phyloP scores from a whole-genome alignment of 2,888 invertebrate genomes.

The Xestia rhomboidea region DNA sequence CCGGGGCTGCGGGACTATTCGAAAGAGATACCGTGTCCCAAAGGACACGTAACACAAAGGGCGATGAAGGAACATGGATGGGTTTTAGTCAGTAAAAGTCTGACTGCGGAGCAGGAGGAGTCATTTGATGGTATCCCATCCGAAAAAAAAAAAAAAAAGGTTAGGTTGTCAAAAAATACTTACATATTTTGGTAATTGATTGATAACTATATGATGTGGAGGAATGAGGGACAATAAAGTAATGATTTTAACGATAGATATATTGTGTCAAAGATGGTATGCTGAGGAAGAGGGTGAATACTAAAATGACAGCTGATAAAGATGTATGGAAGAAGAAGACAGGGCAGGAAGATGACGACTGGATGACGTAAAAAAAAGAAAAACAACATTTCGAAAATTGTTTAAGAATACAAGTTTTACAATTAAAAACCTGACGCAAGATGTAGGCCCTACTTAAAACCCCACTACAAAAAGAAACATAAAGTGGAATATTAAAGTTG shows the following conservation, averaged over 20 bases:
- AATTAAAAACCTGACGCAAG: not conserved
- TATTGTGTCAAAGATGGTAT: not conserved
- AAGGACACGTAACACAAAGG: too few relatives aligned
- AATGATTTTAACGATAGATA: not conserved
- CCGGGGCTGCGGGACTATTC: too few relatives aligned
- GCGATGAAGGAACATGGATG: too few relatives aligned
- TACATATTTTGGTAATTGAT: not conserved
- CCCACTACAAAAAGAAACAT: slow-evolving; percentile 47
- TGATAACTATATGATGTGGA: not conserved
- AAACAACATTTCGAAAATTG: not conserved
- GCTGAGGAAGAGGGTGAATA: not conserved
- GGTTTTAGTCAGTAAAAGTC: too few relatives aligned
- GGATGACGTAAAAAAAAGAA: not conserved
- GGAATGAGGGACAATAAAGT: not conserved
- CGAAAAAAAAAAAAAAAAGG: too few relatives aligned
- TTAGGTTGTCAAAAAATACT: not conserved
- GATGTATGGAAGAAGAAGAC: not conserved
- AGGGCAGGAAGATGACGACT: not conserved
- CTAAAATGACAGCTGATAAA: not conserved
- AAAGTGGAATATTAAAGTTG: slow-evolving; percentile 47
- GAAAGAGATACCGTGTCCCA: too few relatives aligned
- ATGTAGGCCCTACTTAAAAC: slow-evolving; percentile 6
- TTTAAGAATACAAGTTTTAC: not conserved
- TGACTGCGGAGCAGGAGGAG: too few relatives aligned
- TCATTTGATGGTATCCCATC: too few relatives aligned